Base-by-base conservation (phyloP, 2,113 vertebrate genomes). In the Tragelaphus buxtoni region DNA sequence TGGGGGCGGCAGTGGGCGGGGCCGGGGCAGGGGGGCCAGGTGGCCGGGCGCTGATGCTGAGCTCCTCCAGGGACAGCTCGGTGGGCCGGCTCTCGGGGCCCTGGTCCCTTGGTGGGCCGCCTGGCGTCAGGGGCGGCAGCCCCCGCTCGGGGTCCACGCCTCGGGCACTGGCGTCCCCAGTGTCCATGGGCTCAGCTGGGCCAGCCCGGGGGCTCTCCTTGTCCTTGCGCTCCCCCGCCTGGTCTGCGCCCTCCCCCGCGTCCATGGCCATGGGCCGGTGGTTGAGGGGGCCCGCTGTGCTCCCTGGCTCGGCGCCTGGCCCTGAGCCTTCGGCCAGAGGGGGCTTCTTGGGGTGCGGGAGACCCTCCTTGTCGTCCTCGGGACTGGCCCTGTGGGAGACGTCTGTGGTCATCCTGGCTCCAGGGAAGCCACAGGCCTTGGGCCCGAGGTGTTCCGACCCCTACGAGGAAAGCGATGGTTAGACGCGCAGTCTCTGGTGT, bases 21-120 rank as follows among this genome's bases (percentile, higher is more conserved):
- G 98, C 89, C 92, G 98, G 90, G 96, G 98, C 90, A 1, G 99
- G 99, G 3, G 3, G 86, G 32, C 72, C 32, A 24, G 94, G 96
- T 55, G 98, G 98, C 83, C 99, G 99, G 16, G 99, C 98, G 89
- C 99, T 99, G 98, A 99, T 99, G 93, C 99, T 99, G 6, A 99
- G 98, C 77, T 99, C 99, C 97, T 99, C 99, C 94, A 99, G 98
- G 47, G 99, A 99, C 28, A 99, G 99, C 88, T 99, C 99, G 0
- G 99, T 86, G 0, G 98, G 94, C 88, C 99, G 98, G 97, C 98
- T 98, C 94, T 99, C 99, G 0, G 97, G 94, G 72, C 87, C 98
- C 93, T 98, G 99, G 86, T 99, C 99, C 92, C 98, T 98, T 0
- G 97, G 51, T 55, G 95, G 98, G n/a, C 94, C 95, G 84, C 97